Evolutionary conservation across 1,140 invertebrate genomes (phyloP), one percentile per base, ranked within the genome.

Genomic region (Penaeus indicus): DNA sequence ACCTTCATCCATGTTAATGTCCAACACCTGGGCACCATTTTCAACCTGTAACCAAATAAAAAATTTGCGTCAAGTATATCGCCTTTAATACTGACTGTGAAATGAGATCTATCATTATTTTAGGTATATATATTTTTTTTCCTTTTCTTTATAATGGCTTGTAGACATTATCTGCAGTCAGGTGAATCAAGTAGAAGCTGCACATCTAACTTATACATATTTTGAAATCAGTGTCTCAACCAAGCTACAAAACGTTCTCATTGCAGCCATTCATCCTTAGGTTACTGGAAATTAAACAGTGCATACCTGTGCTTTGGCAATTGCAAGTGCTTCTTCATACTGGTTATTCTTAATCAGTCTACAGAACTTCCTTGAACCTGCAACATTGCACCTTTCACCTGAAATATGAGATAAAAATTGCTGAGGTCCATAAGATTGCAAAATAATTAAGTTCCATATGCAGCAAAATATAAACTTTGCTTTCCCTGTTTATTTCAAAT

Each of bases 1-100:
- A 22, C 95, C 95, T 92, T 95, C 95, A 92, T 95, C 95, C 94
- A 95, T 94, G 91, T 95, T 95, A 60, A 95, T 94, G 92, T 95
- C 95, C 47, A 95, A 85, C 61, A 95, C 92, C 92, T 95, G 95
- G 4, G 95, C 95, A 77, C 95, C 95, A 92, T 94, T 94, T 91
- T 95, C 95, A 21, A 95, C 95, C 92, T 95, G 95, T 19, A 27
- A 79, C 32, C 21, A 81, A 75, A 8, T 18, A 11, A 27, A 75
- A 27, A 16, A 38, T 75, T 75, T 54, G 16, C 2, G 38, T 42
- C 38, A 42, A 42, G 38, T 42, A 42, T 42, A 42, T 42, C 38
- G 7, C 38, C 38, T 38, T 10, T 13, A 54, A 1, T 10, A 54
- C 8, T 13, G 3, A 10, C 47, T 54, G 54, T 13, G 11, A 54